Conservation (phyloP, 92 coral and sea anemone species). For the Zoanthus gigantus region DNA sequence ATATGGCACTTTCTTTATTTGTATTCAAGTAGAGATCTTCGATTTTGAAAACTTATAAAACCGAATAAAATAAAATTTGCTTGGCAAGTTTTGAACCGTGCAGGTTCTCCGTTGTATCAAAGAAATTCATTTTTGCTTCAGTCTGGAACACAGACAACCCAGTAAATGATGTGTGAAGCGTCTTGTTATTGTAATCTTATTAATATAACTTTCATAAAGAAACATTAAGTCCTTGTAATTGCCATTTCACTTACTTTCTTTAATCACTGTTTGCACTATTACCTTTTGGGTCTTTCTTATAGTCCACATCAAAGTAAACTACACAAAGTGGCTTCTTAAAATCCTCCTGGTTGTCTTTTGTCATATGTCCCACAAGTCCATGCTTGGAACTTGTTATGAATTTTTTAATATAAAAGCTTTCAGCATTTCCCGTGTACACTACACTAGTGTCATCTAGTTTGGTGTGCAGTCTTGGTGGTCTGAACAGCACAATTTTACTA, state of each 20-base stretch:
- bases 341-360: constrained; percentile 78
- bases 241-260: background rate
- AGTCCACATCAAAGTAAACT: constrained; percentile 90
- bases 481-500: constrained; percentile 85
- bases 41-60: too few species aligned
- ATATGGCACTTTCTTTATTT: too few species aligned
- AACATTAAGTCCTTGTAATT: background rate
- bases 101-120: too few species aligned
- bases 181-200: too few species aligned
- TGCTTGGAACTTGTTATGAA: constrained; percentile 77
- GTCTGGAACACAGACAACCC: too few species aligned
- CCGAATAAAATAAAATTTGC: too few species aligned
- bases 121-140: too few species aligned
- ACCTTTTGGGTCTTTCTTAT: constrained; percentile 79
- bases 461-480: constrained; percentile 81
- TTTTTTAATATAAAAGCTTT: constrained; percentile 83
- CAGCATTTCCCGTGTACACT: constrained; percentile 74
- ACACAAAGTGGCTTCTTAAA: constrained; percentile 88
- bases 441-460: constrained; percentile 76
- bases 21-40: too few species aligned
- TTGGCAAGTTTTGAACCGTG: too few species aligned
- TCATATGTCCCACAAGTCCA: constrained; percentile 96
- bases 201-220: too few species aligned
- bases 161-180: too few species aligned
- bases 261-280: too few species aligned